Percentiles rank a stretch among this genome's conserved stretches.
Evolutionary conservation across 1,140 invertebrate genomes (phyloP).

Genomic region (Cepaea nemoralis): DNA sequence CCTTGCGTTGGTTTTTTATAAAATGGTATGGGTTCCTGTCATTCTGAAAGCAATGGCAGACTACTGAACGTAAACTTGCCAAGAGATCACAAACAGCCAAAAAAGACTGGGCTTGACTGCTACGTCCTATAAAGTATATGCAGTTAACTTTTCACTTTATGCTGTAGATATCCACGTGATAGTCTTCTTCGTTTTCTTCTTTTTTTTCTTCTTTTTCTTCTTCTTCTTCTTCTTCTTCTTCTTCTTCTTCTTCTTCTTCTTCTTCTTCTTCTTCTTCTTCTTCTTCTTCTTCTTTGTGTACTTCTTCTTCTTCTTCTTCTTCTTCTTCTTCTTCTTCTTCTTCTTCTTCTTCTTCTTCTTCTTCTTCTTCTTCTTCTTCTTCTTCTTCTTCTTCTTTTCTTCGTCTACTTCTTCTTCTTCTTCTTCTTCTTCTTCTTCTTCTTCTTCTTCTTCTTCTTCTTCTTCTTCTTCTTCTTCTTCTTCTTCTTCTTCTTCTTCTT

Average conservation of each 20-base stretch:
- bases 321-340: neutral
- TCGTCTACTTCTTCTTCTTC: conserved; percentile 1
- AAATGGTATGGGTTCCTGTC: no score
- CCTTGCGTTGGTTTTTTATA: no score
- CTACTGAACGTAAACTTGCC: no score
- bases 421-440: neutral
- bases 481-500: neutral
- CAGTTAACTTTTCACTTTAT: no score
- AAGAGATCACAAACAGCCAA: no score
- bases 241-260: neutral
- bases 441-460: neutral
- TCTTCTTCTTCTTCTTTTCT: neutral
- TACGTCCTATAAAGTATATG: no score
- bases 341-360: neutral
- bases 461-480: neutral
- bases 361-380: neutral
- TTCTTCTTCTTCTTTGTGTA: no score
- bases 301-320: conserved; percentile 11
- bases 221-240: neutral
- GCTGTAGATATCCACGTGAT: no score
- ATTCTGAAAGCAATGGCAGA: no score
- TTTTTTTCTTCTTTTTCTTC: neutral
- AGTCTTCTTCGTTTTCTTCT: neutral
- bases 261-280: no score
- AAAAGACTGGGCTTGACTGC: no score